Evolutionary conservation across 2,888 invertebrate species (phyloP).

Genomic region (Cephus nigrinus): DNA sequence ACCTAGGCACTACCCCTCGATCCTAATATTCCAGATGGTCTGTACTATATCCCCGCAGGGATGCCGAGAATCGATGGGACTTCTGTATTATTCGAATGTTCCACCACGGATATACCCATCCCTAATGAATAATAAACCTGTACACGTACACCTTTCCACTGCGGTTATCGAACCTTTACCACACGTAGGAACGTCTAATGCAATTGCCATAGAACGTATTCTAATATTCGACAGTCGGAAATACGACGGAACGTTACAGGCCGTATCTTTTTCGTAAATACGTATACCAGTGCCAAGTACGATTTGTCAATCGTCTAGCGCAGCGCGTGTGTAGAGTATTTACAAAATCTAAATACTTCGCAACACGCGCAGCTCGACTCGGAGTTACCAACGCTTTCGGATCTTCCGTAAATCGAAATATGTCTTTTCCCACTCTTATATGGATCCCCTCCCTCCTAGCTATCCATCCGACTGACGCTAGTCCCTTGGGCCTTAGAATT

Average conservation of each 20-base stretch:
- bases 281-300: not conserved
- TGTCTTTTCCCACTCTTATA: not conserved
- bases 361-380: not conserved
- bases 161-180: not conserved
- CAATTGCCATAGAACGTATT: not conserved
- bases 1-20: not conserved
- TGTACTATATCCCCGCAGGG: not conserved
- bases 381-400: not conserved
- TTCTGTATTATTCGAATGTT: not conserved
- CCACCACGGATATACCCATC: not conserved
- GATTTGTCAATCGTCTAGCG: not conserved
- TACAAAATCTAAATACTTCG: not conserved
- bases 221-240: not conserved
- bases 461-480: not conserved
- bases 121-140: not conserved
- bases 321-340: not conserved
- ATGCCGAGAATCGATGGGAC: not conserved
- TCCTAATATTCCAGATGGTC: not conserved
- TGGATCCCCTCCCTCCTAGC: not conserved
- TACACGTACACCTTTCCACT: not conserved
- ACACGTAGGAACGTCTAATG: not conserved
- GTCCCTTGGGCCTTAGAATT: not conserved
- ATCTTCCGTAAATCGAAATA: not conserved
- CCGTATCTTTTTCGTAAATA: not conserved
- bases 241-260: not conserved